Evolutionary conservation across 1,140 invertebrate species (phyloP).

Genomic region (Scaptodrosophila lebanonensis): DNA sequence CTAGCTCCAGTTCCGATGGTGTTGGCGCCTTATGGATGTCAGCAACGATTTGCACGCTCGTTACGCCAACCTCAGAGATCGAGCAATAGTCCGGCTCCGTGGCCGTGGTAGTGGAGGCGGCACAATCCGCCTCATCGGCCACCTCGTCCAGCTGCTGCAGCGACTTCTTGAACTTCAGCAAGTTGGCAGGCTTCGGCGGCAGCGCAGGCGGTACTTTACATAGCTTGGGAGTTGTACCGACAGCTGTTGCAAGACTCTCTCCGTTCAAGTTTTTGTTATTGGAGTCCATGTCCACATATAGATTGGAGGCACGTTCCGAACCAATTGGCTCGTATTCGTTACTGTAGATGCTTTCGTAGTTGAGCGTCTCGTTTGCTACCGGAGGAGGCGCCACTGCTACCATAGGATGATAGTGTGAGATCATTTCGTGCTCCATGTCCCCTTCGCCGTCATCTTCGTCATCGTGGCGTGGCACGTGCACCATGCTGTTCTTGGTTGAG

Average conservation of each 20-base stretch:
- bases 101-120: constrained; percentile 27
- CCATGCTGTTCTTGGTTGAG: constrained; percentile 76
- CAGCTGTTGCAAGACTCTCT: no score
- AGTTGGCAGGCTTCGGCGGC: constrained; percentile 82
- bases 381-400: background rate
- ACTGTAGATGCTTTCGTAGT: constrained; percentile 78
- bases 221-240: background rate
- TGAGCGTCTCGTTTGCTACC: constrained; percentile 30
- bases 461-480: constrained; percentile 63
- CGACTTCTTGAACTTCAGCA: constrained; percentile 72
- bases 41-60: constrained; percentile 62
- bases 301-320: constrained; percentile 66
- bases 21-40: constrained; percentile 63
- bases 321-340: constrained; percentile 80
- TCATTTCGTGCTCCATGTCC: constrained; percentile 34
- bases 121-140: constrained; percentile 34
- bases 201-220: constrained; percentile 78
- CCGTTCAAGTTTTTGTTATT: no score
- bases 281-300: constrained; percentile 78
- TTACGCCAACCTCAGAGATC: constrained; percentile 77
- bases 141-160: constrained; percentile 50
- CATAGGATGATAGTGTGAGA: constrained; percentile 47
- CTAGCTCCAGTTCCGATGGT: constrained; percentile 32
- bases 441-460: constrained; percentile 37
- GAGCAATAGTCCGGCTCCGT: constrained; percentile 79